Evolutionary conservation across 1,140 invertebrate species (phyloP).

Genomic region (Gryllus bimaculatus): DNA sequence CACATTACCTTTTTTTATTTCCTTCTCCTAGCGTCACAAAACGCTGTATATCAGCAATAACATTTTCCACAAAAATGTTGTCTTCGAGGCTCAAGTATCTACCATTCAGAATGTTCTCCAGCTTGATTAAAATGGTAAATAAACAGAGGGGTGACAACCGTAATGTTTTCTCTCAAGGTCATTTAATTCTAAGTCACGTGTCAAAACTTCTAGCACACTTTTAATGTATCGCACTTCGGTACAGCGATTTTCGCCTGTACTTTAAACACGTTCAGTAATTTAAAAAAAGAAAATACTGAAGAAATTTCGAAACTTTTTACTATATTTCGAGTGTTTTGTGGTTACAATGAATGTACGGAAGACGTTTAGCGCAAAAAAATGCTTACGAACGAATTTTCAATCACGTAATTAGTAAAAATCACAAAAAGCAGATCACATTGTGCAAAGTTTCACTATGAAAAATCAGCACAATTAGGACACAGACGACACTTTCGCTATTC

Average conservation of each 20-base stretch:
- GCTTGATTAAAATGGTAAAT: not conserved
- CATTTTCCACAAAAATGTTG: conserved; percentile 18
- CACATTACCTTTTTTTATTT: conserved; percentile 6
- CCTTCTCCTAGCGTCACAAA: conserved; percentile 12
- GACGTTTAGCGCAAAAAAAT: too few relatives aligned
- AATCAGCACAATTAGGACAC: too few relatives aligned
- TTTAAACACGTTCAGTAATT: too few relatives aligned
- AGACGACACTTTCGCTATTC: not conserved
- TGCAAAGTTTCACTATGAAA: too few relatives aligned
- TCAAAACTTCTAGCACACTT: not conserved
- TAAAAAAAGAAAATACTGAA: too few relatives aligned
- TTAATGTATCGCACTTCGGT: not conserved
- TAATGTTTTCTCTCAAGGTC: not conserved
- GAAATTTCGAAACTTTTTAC: too few relatives aligned
- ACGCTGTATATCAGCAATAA: conserved; percentile 14
- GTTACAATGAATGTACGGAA: too few relatives aligned
- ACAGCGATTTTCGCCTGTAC: too few relatives aligned
- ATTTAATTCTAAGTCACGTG: not conserved
- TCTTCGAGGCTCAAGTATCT: conserved; percentile 17
- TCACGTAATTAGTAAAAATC: too few relatives aligned
- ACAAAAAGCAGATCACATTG: too few relatives aligned
- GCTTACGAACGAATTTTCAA: too few relatives aligned
- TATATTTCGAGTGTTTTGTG: too few relatives aligned
- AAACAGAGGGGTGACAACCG: not conserved
- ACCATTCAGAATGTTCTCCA: conserved; percentile 15